These are phyloP conservation scores for Julus scanicus DNA, from an alignment of 2,888 invertebrate genomes.

Conservation along the genomic window DNA sequence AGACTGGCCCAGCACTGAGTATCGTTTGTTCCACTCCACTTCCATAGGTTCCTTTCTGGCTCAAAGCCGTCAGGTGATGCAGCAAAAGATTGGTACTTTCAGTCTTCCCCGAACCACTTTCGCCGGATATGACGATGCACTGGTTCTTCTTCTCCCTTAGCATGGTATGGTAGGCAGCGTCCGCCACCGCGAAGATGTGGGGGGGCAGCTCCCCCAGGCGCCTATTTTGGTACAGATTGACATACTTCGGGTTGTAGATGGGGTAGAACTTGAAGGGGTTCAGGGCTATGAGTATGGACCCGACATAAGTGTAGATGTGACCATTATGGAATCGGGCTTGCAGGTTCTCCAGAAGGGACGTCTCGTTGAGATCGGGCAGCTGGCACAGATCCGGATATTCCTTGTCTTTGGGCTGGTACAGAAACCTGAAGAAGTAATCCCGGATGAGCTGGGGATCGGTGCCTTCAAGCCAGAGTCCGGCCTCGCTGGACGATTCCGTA, in stretches of 20 bases:
- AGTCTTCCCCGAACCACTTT: conserved; percentile 96
- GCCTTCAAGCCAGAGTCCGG: conserved; percentile 88
- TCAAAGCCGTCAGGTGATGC: conserved; percentile 93
- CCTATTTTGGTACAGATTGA: conserved; percentile 93
- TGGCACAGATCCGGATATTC: conserved; percentile 97
- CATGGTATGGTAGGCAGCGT: conserved; percentile 95
- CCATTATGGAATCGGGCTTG: conserved; percentile 87
- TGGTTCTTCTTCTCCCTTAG: conserved; percentile 88
- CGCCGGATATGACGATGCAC: conserved; percentile 95
- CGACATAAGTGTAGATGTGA: conserved; percentile 96
- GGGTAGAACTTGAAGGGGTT: conserved; percentile 87
- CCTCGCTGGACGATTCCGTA: conserved; percentile 68
- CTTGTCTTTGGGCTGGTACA: conserved; percentile 90
- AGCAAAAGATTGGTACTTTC: conserved; percentile 95
- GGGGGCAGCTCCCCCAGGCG: conserved; percentile 92
- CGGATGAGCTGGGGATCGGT: conserved; percentile 88
- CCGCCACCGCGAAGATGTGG: conserved; percentile 96
- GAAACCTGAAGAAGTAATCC: conserved; percentile 89
- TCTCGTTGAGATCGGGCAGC: conserved; percentile 93
- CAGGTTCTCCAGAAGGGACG: conserved; percentile 90
- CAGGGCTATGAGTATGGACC: conserved; percentile 93
- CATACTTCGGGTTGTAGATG: conserved; percentile 97
- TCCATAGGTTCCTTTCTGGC: conserved; percentile 93
- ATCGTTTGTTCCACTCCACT: conserved; percentile 98
- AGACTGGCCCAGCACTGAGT: conserved; percentile 92